Base-by-base conservation (phyloP, 2,113 vertebrate species). In the Platycercus adscitus region DNA sequence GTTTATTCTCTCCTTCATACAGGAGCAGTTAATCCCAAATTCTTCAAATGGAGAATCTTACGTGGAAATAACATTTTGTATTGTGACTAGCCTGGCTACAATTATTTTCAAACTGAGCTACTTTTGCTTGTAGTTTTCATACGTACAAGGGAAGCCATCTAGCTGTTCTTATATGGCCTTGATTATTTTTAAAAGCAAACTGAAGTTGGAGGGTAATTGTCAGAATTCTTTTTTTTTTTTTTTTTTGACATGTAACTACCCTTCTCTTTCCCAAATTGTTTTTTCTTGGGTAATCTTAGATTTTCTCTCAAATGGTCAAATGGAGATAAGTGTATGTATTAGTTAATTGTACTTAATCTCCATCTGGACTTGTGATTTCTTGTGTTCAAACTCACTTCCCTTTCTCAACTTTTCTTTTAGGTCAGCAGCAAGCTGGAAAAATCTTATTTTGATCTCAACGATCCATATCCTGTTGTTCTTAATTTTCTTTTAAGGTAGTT, bases 221-320 rank as follows among this genome's bases (percentile, higher is more conserved):
- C 17, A 71, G 0, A 0, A 1, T 77, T 65, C 6, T 21, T 23
- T 55, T 63, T 10, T 25, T 25, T 64, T 24, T 64, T 68, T 43
- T 87, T 73, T 79, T 60, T 44, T 75, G 9, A 11, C 3, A 20
- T 61, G 7, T 43, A 65, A 55, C 6, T 29, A 56, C 6, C 12
- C 0, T 1, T 39, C 5, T 6, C 2, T 81, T 39, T 70, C 41
- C 7, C 16, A 76, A 29, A 39, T 1, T 25, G 2, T 7, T 53
- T 46, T 66, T 88, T 56, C 17, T 41, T 70, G 19, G 21, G 52
- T 89, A 91, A 37, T 75, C 7, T 1, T 41, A 50, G 7, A 31
- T 83, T 70, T 81, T 63, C 7, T n/a, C 12, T 70, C 28, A 75
- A 55, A 63, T 24, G 6, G 3, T 70, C 33, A 66, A 60, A 66